These are phyloP conservation scores for Apis laboriosa DNA, from an alignment of 1,140 invertebrate genomes.

Conservation along the genomic window DNA sequence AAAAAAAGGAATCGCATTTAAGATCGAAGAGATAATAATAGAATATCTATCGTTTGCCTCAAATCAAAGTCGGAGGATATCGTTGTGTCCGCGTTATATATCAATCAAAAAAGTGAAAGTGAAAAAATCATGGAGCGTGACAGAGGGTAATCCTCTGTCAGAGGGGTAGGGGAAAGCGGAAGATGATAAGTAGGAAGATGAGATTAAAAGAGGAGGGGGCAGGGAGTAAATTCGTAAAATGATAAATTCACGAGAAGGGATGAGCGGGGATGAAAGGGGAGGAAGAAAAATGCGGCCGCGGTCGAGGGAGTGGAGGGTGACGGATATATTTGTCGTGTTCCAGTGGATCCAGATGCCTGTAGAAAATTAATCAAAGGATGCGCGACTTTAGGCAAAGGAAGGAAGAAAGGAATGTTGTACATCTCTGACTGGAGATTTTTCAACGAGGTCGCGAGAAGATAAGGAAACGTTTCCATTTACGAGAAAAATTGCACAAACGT, in stretches of 20 bases:
- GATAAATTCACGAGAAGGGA: slow-evolving; percentile 38
- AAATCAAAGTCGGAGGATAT: too few relatives aligned
- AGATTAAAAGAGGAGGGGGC: slow-evolving; percentile 4
- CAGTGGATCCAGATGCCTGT: slow-evolving; percentile 31
- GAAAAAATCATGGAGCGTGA: too few relatives aligned
- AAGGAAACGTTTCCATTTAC: slow-evolving; percentile 36
- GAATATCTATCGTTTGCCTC: too few relatives aligned
- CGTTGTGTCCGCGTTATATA: too few relatives aligned
- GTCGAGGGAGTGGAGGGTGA: neutral
- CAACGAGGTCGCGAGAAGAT: neutral
- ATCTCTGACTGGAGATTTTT: slow-evolving; percentile 13
- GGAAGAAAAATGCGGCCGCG: slow-evolving; percentile 29
- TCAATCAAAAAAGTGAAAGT: too few relatives aligned
- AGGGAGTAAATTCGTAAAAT: slow-evolving; percentile 15
- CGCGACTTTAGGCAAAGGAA: slow-evolving; percentile 42
- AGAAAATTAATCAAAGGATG: slow-evolving; percentile 47
- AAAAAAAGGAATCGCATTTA: too few relatives aligned
- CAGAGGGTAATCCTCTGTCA: too few relatives aligned
- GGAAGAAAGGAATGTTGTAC: slow-evolving; percentile 36
- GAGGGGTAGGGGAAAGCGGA: too few relatives aligned
- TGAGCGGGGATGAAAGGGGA: slow-evolving; percentile 50
- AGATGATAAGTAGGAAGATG: neutral
- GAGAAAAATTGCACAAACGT: slow-evolving; percentile 29
- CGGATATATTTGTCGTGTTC: slow-evolving; percentile 28
- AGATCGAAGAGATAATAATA: too few relatives aligned